These are phyloP conservation scores for Phoenoteleia sp. DNA, from an alignment of 2,888 invertebrate genomes.

Conservation along the genomic window DNA sequence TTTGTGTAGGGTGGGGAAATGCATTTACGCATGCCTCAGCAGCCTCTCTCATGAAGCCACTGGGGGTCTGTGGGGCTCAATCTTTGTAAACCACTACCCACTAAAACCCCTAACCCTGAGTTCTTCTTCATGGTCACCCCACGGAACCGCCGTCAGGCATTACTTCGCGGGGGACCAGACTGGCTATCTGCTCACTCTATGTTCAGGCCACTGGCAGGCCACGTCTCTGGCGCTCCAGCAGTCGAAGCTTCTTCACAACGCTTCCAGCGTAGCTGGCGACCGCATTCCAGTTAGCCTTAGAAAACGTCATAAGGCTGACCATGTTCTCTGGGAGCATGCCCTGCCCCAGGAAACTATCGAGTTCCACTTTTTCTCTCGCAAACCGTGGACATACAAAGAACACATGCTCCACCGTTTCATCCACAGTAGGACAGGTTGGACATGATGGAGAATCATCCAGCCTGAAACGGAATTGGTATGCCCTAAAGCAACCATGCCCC, in stretches of 20 bases:
- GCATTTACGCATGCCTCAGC: neutral
- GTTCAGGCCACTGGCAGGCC: neutral
- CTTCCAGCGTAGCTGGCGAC: conserved; percentile 20
- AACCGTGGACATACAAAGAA: conserved; percentile 14
- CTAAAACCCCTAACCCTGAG: conserved; percentile 2
- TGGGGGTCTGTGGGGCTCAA: neutral
- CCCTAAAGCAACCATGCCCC: conserved; percentile 55
- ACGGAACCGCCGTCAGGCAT: neutral
- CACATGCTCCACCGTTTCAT: neutral
- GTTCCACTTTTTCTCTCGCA: neutral
- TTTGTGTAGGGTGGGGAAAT: neutral
- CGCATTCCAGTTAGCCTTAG: conserved; percentile 40
- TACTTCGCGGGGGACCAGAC: neutral
- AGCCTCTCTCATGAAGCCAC: neutral
- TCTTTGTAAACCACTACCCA: neutral
- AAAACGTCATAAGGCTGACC: conserved; percentile 38
- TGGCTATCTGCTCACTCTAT: neutral
- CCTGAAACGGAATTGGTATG: conserved; percentile 48
- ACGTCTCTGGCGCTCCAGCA: neutral
- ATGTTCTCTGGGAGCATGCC: conserved; percentile 42
- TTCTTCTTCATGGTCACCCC: neutral
- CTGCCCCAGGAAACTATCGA: neutral
- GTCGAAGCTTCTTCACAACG: conserved; percentile 19
- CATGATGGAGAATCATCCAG: neutral
- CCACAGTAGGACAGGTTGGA: neutral